These are phyloP conservation scores for Globia sparganii DNA, from an alignment of 2,888 invertebrate genomes.

Conservation along the genomic window DNA sequence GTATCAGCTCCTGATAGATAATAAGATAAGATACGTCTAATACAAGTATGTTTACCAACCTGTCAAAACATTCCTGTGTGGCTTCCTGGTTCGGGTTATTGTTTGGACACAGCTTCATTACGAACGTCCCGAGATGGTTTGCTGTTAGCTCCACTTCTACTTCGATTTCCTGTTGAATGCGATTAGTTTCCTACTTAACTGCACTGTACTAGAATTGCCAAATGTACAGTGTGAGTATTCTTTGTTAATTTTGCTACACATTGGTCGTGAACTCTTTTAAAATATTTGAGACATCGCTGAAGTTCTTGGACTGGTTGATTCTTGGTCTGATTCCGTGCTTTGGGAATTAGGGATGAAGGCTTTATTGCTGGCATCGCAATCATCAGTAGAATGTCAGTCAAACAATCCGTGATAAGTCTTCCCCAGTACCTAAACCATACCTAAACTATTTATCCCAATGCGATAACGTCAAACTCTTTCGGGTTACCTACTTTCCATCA, in stretches of 20 bases:
- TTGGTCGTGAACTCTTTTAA: background rate
- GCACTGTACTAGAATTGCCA: constrained; percentile 11
- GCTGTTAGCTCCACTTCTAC: constrained; percentile 97
- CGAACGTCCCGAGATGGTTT: constrained; percentile 96
- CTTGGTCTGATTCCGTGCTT: background rate
- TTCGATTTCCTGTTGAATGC: constrained; percentile 92
- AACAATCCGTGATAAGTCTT: background rate
- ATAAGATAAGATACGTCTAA: too few species aligned
- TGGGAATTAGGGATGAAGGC: background rate
- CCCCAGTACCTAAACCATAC: background rate
- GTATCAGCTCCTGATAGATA: too few species aligned
- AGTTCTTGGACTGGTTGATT: background rate
- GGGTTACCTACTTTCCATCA: background rate
- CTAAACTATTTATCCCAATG: background rate
- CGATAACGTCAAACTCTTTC: background rate
- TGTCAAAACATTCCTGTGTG: constrained; percentile 95
- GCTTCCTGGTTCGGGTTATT: constrained; percentile 95
- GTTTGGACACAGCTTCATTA: constrained; percentile 96
- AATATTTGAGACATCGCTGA: background rate
- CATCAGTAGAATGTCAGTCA: background rate
- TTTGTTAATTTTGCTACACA: background rate
- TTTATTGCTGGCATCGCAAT: background rate
- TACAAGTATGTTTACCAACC: constrained; percentile 84
- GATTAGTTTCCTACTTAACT: constrained; percentile 34
- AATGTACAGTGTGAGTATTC: constrained; percentile 2